Evolutionary conservation across 1,140 invertebrate genomes (phyloP), one percentile per base, ranked within the genome.

Genomic region (Sitobion miscanthi): DNA sequence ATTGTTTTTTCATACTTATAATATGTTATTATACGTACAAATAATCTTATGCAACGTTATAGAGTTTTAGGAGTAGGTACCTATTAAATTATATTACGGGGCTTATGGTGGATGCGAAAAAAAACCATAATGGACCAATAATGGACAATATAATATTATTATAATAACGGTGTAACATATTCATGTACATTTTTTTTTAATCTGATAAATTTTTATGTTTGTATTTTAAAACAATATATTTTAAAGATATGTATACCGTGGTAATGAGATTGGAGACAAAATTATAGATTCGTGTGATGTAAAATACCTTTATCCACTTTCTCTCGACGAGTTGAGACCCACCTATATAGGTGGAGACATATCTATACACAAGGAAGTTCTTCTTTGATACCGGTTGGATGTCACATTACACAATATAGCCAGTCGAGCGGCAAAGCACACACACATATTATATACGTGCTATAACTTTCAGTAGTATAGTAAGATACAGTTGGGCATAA

Each of bases 241-340:
- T 69, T 57, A 30, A 54, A 83, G 62, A 86, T 77, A 77, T 2
- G 6, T 47, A n/a, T 52, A 30, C 82, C 82, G 82, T 86, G 91
- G 42, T 86, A 93, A 93, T 93, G 49, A 86, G 91, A 85, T 85
- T n/a, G 91, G 91, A 86, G 91, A 93, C 82, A 57, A 85, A 93
- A 93, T 91, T 93, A 86, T 52, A 25, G 45, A n/a, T 52, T 85
- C n/a, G 91, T 85, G 62, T 54, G 45, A 93, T 52, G 52, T 47
- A 57, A 91, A 21, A 20, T 57, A 83, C 20, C 9, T 52, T 3
- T 52, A 93, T 83, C 52, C 45, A 93, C 91, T 93, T 93, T 93
- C 91, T 93, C 91, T 85, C 77, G 45, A 83, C 90, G 42, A 91
- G 69, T 91, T 21, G 4, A 45, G 23, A 92, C 77, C 69, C 38